These are phyloP conservation scores for Torymus texanus DNA, from an alignment of 2,888 invertebrate genomes.

Conservation along the genomic window DNA sequence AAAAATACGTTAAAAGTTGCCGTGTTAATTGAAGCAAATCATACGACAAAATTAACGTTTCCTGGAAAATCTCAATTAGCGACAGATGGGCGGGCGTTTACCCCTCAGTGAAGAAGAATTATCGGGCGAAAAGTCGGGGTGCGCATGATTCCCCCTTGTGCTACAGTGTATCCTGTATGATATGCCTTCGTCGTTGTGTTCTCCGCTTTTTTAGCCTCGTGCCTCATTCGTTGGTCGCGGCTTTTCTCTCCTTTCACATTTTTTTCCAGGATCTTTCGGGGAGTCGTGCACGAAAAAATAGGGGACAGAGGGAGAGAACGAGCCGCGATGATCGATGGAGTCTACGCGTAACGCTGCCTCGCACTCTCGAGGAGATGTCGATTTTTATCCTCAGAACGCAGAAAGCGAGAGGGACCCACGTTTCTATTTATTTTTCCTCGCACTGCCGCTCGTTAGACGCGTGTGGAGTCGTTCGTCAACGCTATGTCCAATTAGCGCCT, in stretches of 20 bases:
- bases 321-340: slow-evolving; percentile 35
- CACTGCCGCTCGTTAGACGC: slow-evolving; percentile 10
- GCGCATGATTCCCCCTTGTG: neutral
- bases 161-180: too few species aligned
- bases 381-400: slow-evolving; percentile 27
- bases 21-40: too few species aligned
- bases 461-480: too few species aligned
- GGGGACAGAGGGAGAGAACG: neutral
- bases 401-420: neutral
- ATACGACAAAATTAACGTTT: too few species aligned
- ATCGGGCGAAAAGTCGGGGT: neutral
- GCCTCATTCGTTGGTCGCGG: neutral
- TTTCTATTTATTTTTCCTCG: neutral
- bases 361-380: slow-evolving; percentile 8
- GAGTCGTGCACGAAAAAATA: slow-evolving; percentile 5
- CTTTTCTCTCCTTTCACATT: slow-evolving; percentile 28
- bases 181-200: neutral
- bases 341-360: neutral
- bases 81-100: too few species aligned
- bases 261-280: slow-evolving; percentile 17
- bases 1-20: too few species aligned
- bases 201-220: slow-evolving; percentile 1
- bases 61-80: too few species aligned
- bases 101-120: too few species aligned
- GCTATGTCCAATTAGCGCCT: too few species aligned